Evolutionary conservation across 2,113 vertebrate genomes (phyloP).

Genomic region (Prunella himalayana): DNA sequence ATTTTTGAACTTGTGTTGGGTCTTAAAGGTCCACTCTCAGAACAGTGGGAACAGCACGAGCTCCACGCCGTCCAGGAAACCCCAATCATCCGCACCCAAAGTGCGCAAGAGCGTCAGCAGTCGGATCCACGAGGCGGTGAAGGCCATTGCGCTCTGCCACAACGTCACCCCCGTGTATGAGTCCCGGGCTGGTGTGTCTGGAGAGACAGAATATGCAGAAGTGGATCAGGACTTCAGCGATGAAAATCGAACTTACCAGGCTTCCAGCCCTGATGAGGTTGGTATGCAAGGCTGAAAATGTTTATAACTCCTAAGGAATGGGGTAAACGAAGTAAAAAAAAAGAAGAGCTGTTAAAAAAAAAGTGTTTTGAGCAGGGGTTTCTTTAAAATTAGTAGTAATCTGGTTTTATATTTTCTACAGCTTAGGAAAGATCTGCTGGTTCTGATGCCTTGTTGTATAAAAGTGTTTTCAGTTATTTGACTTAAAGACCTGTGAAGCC

Average conservation of each 20-base stretch:
- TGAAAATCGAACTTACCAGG: conserved; percentile 93
- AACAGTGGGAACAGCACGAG: conserved; percentile 52
- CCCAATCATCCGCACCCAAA: conserved; percentile 80
- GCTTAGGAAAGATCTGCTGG: neutral
- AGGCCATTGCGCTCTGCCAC: conserved; percentile 94
- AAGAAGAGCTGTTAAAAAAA: neutral
- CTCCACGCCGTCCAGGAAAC: conserved; percentile 76
- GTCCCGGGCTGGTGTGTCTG: conserved; percentile 57
- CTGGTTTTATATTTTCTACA: neutral
- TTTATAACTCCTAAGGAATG: fast-evolving
- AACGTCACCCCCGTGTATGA: conserved; percentile 97
- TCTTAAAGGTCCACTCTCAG: conserved; percentile 66
- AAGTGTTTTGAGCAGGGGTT: neutral
- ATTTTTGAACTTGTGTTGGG: neutral
- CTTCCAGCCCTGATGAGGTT: conserved; percentile 97
- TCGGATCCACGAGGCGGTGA: conserved; percentile 91
- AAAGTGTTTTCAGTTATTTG: neutral
- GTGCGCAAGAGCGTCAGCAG: conserved; percentile 92
- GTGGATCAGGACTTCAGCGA: conserved; percentile 94
- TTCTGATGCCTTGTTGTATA: neutral
- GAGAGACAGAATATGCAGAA: conserved; percentile 86
- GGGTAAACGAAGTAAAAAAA: neutral
- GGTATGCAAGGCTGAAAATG: neutral
- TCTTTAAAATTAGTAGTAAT: neutral
- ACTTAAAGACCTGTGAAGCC: neutral